Evolutionary conservation across 2,888 invertebrate species (phyloP).

Genomic region (Pyralis farinalis): DNA sequence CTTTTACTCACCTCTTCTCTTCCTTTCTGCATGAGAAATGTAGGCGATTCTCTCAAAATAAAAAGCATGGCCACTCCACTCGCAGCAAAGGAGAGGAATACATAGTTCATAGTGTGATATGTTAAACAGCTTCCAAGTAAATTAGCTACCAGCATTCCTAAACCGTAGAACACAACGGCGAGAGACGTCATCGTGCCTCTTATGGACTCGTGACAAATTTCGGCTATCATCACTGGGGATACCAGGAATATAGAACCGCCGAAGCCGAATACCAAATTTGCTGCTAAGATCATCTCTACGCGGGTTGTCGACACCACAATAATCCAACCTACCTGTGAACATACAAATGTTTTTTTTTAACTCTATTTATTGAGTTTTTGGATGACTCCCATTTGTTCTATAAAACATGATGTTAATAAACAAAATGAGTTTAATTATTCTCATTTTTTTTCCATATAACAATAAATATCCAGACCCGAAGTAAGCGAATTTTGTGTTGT

Average conservation of each 20-base stretch:
- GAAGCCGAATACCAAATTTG: conserved; percentile 50
- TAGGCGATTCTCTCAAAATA: conserved; percentile 50
- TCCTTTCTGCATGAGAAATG: conserved; percentile 48
- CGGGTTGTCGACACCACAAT: conserved; percentile 32
- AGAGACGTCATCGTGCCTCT: conserved; percentile 53
- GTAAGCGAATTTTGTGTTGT: no score
- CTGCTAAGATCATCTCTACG: conserved; percentile 45
- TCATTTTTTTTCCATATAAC: no score
- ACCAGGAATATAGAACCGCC: conserved; percentile 40
- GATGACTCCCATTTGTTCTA: no score
- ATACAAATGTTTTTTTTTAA: no score
- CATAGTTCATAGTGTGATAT: conserved; percentile 46
- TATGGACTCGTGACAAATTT: conserved; percentile 55
- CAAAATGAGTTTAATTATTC: no score
- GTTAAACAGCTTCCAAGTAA: conserved; percentile 45
- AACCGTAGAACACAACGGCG: conserved; percentile 40
- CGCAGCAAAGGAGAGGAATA: conserved; percentile 33
- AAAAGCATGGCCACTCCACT: conserved; percentile 28
- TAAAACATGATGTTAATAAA: no score
- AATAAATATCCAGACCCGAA: no score
- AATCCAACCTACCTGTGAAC: conserved; percentile 50
- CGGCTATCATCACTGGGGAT: conserved; percentile 47
- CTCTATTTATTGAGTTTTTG: no score
- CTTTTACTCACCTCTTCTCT: conserved; percentile 38
- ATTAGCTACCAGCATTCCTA: conserved; percentile 56